Percentiles rank a stretch among this genome's conserved stretches.
Conservation (phyloP, 2,797 vertebrate genomes). For the Okamejei kenojei region DNA sequence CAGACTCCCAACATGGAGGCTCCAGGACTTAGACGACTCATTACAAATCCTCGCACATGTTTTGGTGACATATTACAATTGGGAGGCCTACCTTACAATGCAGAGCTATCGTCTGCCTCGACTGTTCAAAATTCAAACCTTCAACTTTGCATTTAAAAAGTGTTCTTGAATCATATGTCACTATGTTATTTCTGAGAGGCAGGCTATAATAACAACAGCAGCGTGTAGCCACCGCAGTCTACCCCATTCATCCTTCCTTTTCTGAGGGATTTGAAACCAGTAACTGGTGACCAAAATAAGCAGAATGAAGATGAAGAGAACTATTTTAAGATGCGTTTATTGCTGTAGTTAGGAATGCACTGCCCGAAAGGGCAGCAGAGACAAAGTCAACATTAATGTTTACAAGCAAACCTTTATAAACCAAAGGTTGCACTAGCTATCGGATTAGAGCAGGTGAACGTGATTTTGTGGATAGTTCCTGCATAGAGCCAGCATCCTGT, state of each 20-base stretch:
- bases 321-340: background rate
- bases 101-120: background rate
- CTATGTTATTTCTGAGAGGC: background rate
- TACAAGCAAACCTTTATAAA: background rate
- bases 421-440: background rate
- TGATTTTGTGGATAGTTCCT: no score
- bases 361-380: background rate
- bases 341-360: background rate
- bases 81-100: background rate
- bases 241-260: background rate
- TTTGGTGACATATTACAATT: background rate
- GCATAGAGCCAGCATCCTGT: background rate
- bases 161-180: background rate
- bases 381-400: background rate
- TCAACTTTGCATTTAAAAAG: background rate
- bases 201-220: background rate
- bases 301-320: background rate
- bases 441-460: background rate
- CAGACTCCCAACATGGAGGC: background rate
- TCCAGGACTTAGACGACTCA: background rate
- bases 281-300: background rate
- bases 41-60: background rate
- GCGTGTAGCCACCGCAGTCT: background rate
- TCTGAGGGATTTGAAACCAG: background rate
- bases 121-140: background rate